phyloP scores from a whole-genome alignment of 2,113 vertebrate genomes.

The Charina bottae region DNA sequence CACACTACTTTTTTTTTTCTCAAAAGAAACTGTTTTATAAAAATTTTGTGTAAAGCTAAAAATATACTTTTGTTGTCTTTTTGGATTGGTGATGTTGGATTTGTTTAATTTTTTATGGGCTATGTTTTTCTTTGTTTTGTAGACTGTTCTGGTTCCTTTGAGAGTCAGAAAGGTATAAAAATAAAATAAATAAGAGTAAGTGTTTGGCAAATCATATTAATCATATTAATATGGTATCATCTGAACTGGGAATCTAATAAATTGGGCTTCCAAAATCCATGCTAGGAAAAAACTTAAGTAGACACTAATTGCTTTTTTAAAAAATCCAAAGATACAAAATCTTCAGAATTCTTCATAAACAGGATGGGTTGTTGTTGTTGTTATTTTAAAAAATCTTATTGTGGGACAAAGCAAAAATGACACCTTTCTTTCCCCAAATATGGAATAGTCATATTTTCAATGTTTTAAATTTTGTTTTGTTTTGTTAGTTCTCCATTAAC shows the following conservation, averaged over 20 bases:
- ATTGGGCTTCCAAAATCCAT: background rate
- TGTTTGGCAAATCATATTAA: background rate
- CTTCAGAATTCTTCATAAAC: background rate
- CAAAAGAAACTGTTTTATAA: background rate
- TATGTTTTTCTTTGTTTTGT: background rate
- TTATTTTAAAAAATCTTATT: background rate
- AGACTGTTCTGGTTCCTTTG: background rate
- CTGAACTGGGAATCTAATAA: background rate
- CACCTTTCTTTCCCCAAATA: too few relatives aligned
- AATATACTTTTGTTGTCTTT: background rate
- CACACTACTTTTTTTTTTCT: background rate
- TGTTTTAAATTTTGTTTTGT: background rate
- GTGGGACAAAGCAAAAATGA: background rate
- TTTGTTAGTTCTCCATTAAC: background rate
- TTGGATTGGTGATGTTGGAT: background rate
- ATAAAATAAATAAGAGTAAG: background rate
- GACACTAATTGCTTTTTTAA: background rate
- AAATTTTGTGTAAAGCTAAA: background rate
- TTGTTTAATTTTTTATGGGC: background rate
- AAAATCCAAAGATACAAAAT: background rate
- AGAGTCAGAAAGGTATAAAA: background rate
- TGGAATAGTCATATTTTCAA: background rate
- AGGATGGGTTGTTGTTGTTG: background rate
- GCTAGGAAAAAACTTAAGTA: background rate
- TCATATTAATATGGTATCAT: background rate